Base-by-base conservation (phyloP, 1,140 invertebrate genomes). In the Tetramorium parvispinum region DNA sequence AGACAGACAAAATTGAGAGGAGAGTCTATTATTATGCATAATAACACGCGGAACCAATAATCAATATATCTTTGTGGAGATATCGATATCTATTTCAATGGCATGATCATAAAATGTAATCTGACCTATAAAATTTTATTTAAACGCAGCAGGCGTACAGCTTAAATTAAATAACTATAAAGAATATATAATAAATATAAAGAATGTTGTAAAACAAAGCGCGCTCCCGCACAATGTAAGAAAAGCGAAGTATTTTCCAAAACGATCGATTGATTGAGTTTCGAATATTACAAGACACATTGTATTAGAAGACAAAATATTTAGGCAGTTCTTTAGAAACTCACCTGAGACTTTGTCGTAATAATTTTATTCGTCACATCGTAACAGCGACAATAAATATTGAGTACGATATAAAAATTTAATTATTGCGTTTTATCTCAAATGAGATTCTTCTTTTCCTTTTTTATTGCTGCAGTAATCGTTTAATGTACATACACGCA, bases 11-110 rank as follows among this genome's bases (percentile, higher is more conserved):
- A 77, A 77, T 63, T 63, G 24, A 49, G 21, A 61, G 40, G 11
- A 32, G 4, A 0, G 16, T 59, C 3, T 40, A 11, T 16, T 59
- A 43, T 76, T 59, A 76, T 76, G 53, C 3, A 37, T 24, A 75
- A 53, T 75, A 37, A 1, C 10, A 73, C 6, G n/a, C 27, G 13
- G 3, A 55, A 57, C 18, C 32, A 57, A 76, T 75, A 57, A 21
- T 76, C 53, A 37, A 43, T 57, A 40, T 21, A 40, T 40, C 53
- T 76, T 59, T 59, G 21, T 43, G 16, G 8, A 43, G n/a, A 59
- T 76, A 76, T 76, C 7, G 32, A 55, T 76, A 59, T n/a, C 13
- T 53, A 40, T 76, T 76, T 43, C n/a, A 59, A 40, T 40, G 18
- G 32, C 2, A 10, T 57, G 3, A 24, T 76, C 13, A 4, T 16